Evolutionary conservation across 2,888 invertebrate genomes (phyloP).

Genomic region (Ptychoptera contaminata): DNA sequence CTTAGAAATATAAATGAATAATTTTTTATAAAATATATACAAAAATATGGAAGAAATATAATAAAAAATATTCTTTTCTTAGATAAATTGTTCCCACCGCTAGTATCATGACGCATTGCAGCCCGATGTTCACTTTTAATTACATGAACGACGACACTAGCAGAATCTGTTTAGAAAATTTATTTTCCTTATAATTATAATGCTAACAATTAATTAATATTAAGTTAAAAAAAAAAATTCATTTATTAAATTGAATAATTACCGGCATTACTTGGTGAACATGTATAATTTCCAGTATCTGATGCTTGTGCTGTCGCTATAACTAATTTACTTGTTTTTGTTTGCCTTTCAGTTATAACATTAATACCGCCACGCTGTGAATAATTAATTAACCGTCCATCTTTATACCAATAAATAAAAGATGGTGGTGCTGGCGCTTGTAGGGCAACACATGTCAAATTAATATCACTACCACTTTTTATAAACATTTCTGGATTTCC

Average conservation of each 20-base stretch:
- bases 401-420: slow-evolving; percentile 77
- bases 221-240: too few species aligned
- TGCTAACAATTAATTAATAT: too few species aligned
- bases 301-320: slow-evolving; percentile 70
- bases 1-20: too few species aligned
- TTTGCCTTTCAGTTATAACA: slow-evolving; percentile 71
- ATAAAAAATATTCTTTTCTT: too few species aligned
- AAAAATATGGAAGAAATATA: too few species aligned
- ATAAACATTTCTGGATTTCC: slow-evolving; percentile 76
- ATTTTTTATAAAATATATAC: too few species aligned
- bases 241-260: slow-evolving; percentile 11
- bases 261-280: slow-evolving; percentile 70
- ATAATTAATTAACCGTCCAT: slow-evolving; percentile 66
- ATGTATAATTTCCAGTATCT: slow-evolving; percentile 83
- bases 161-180: slow-evolving; percentile 44
- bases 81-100: neutral
- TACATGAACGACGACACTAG: slow-evolving; percentile 70
- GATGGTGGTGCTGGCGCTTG: slow-evolving; percentile 49
- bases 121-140: slow-evolving; percentile 58
- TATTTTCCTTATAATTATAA: too few species aligned
- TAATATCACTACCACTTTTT: slow-evolving; percentile 81
- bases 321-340: slow-evolving; percentile 68
- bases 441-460: slow-evolving; percentile 74
- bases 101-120: slow-evolving; percentile 38
- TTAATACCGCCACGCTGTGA: slow-evolving; percentile 74